Base-by-base conservation (phyloP, 2,113 vertebrate species). In the Dinomys branickii region DNA sequence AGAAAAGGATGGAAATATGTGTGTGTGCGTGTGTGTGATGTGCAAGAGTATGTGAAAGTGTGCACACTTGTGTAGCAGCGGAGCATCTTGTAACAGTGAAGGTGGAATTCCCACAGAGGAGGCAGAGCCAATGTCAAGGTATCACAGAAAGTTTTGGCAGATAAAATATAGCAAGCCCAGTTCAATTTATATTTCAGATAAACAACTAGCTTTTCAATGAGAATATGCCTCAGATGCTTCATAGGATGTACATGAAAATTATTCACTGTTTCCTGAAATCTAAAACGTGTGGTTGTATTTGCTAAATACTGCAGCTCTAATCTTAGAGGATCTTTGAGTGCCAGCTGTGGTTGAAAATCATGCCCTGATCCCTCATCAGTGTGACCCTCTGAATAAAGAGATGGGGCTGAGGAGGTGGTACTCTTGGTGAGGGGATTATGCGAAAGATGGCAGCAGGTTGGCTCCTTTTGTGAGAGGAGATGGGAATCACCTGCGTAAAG, bases 241-340 rank as follows among this genome's bases (percentile, higher is more conserved):
- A 52, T 13, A 71, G 54, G 35, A 30, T 33, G 59, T 22, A 50
- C 2, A 61, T 6, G 56, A 67, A 85, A 67, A 38, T 5, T 44
- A 33, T 44, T 89, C 14, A 6, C 17, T 85, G 20, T 87, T 96
- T 91, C 50, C 30, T 81, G 22, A 80, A 73, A 96, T 65, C 30
- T 8, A 82, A 6, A 73, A 24, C 89, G 87, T 78, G 22, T 26
- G 56, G 61, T 71, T 85, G 82, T 80, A 81, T 85, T 63, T 69
- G 30, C 35, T 67, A 38, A 83, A n/a, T 91, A n/a, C 47, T 93
- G 12, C 33, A 69, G 30, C 22, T n/a, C n/a, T 87, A 47, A 52
- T 61, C 38, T 94, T 50, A 69, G 73, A 44, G 35, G 41, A 61
- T 52, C 28, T 94, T 88, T 67, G 50, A 80, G 50, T 20, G 26